Evolutionary conservation across 2,113 vertebrate species (phyloP), one percentile per base, ranked within the genome.

Genomic region (Indicator indicator): DNA sequence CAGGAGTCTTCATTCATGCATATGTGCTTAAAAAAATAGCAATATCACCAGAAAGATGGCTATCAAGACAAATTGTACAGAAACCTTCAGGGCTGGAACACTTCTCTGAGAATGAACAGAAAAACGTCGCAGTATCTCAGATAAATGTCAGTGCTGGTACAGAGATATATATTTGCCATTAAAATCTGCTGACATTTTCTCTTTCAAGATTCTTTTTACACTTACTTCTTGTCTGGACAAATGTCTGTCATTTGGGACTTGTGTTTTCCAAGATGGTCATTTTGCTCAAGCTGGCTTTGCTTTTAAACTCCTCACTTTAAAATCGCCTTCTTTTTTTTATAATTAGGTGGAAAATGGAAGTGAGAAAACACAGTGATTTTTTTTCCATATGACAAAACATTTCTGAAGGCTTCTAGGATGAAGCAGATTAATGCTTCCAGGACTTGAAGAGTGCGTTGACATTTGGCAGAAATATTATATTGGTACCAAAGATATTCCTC

Each of bases 131-230:
- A 24, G 65, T 91, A 21, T 81, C 50, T 44, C 71, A 93, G 69
- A 86, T 89, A 95, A 91, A 89, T 95, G 72, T 94, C 78, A 94
- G 52, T 60, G 42, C 36, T 16, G 23, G 56, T 76, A 70, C 26
- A 60, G 64, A 91, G 52, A 59, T 87, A 73, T 73, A 9, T 27
- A 79, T 86, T 90, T 92, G 44, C 81, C 58, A 32, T 55, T 94
- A 91, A 91, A 23, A 54, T 89, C 70, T 83, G 64, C 72, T 93
- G 82, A 86, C 69, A 75, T 89, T 97, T 95, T 71, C 72, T 80
- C 75, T 94, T 92, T 82, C 55, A 94, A 82, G 83, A 58, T 72
- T 33, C 24, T 87, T 83, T 85, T 80, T 60, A 36, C 46, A 36
- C 23, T 42, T 83, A 28, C 23, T 93, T 76, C 50, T 88, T 46